These are phyloP conservation scores for Linepithema humile DNA, from an alignment of 1,140 invertebrate genomes.

Conservation along the genomic window DNA sequence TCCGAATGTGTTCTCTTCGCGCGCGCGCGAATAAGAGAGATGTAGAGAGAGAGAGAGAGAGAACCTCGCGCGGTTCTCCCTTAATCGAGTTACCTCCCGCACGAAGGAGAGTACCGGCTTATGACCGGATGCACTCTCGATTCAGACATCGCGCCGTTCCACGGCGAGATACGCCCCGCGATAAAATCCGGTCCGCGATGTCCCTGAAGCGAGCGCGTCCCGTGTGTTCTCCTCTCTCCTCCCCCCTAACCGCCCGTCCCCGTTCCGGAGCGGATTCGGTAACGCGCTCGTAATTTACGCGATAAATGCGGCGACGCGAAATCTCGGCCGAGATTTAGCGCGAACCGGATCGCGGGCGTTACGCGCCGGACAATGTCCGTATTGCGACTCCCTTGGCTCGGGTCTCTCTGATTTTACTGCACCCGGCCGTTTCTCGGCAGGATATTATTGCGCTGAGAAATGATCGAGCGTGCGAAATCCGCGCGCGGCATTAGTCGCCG, in stretches of 20 bases:
- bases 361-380: conserved; percentile 11
- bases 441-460: conserved; percentile 18
- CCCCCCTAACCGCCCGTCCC: neutral
- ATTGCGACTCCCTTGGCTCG: neutral
- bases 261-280: conserved; percentile 49
- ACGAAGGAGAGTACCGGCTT: conserved; percentile 56
- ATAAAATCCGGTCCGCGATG: conserved; percentile 56
- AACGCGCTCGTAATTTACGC: conserved; percentile 58
- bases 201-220: conserved; percentile 13
- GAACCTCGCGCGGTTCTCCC: conserved; percentile 29
- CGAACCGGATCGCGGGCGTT: neutral
- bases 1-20: neutral
- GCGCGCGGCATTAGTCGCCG: neutral
- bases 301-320: conserved; percentile 47
- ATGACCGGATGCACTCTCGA: conserved; percentile 71
- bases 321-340: conserved; percentile 37
- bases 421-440: conserved; percentile 5
- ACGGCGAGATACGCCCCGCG: neutral
- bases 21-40: neutral
- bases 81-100: conserved; percentile 73
- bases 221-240: neutral
- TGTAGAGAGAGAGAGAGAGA: neutral
- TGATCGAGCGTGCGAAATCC: neutral
- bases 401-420: neutral
- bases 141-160: conserved; percentile 52